Percentiles rank a stretch among this genome's conserved stretches.
Conservation (phyloP, 2,797 vertebrate species). For the Hippopotamyrus pictus region DNA sequence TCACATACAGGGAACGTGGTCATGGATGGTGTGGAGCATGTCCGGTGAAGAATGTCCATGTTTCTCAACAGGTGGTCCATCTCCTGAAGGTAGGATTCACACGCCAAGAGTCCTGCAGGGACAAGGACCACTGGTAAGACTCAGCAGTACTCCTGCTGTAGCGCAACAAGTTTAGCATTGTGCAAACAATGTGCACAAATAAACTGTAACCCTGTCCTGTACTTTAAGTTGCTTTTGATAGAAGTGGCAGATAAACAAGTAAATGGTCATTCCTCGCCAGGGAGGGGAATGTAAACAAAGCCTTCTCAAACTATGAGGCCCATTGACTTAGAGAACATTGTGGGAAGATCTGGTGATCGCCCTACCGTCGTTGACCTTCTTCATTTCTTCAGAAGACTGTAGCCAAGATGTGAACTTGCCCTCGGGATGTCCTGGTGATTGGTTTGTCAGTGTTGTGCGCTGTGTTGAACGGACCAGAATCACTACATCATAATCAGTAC, state of each 20-base stretch:
- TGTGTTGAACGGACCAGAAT: conserved; percentile 39
- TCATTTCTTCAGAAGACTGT: conserved; percentile 85
- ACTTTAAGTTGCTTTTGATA: not conserved
- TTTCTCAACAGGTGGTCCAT: conserved; percentile 88
- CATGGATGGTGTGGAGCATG: conserved; percentile 83
- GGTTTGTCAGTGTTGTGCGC: conserved; percentile 71
- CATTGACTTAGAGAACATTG: not conserved
- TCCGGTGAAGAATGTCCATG: conserved; percentile 91
- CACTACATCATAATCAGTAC: not conserved
- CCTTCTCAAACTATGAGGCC: not conserved
- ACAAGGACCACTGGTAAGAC: not conserved
- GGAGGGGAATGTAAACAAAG: not conserved
- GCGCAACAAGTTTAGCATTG: not conserved
- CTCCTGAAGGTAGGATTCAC: conserved; percentile 79
- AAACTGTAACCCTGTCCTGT: not conserved
- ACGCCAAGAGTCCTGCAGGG: conserved; percentile 77
- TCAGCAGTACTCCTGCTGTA: not conserved
- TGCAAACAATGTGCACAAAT: not conserved
- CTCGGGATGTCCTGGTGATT: conserved; percentile 71
- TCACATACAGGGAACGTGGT: conserved; percentile 76
- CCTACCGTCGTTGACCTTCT: conserved; percentile 84
- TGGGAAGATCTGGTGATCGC: not conserved
- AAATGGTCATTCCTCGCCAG: not conserved
- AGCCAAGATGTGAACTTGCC: conserved; percentile 76
- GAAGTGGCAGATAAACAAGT: not conserved